Base-by-base conservation (phyloP, 2,888 invertebrate species). In the Caradrina kadenii region DNA sequence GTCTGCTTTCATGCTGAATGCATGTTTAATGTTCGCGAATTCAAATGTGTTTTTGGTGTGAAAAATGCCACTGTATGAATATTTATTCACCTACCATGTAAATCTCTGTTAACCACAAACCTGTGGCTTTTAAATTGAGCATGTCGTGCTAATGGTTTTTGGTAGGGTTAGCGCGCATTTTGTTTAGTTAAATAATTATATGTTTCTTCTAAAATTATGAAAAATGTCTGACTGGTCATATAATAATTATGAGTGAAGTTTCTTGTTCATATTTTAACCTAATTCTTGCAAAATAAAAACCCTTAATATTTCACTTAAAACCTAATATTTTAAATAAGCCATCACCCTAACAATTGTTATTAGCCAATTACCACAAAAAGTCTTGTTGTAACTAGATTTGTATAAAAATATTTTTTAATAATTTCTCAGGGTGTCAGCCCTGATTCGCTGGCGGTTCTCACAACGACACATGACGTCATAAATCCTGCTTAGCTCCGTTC, bases 401-500 rank as follows among this genome's bases (percentile, higher is more conserved):
- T 39, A 1, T 2, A 11, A 39, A 35, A 10, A 63, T n/a, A 13
- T 11, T 15, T 48, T 69, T 26, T 19, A 15, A 11, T 52, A 45
- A 17, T 1, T 19, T 21, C 8, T 45, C 45, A 45, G 13, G n/a
- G 63, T 21, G 61, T 13, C 78, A 78, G 3, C 78, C 78, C 78
- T 78, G 17, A 2, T 54, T 48, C 21, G 10, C 22, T 13, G 59
- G 48, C 53, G 31, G 68, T 55, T 65, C 54, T 74, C 74, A 42
- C 53, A 52, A 31, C 73, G 59, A 76, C 79, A 68, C 68, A 65
- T 65, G 72, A 53, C 76, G 64, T 79, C 79, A 76, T 79, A 76
- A 79, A 79, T 79, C 76, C 79, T 73, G 48, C 79, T 79, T 73
- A 79, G 69, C 59, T 63, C 21, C 63, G 63, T 66, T 73, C 74